Evolutionary conservation across 2,888 invertebrate genomes (phyloP).

Genomic region (Polyploca ridens): DNA sequence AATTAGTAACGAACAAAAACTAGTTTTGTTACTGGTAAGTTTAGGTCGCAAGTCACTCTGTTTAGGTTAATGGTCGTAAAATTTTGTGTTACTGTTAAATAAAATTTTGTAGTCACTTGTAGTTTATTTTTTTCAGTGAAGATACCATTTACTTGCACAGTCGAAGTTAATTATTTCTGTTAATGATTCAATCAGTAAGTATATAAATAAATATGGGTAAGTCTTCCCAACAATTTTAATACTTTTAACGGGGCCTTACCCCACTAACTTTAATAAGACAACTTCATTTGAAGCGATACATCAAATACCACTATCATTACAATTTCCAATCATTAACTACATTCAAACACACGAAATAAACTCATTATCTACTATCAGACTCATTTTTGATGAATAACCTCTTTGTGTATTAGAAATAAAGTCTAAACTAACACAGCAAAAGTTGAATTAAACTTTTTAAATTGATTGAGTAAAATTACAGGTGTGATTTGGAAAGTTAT

Average conservation of each 20-base stretch:
- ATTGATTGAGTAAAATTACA: slow-evolving; percentile 39
- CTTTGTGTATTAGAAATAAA: not conserved
- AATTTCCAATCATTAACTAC: slow-evolving; percentile 26
- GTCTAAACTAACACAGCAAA: slow-evolving; percentile 19
- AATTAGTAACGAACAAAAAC: too few relatives aligned
- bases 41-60: too few relatives aligned
- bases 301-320: slow-evolving; percentile 22
- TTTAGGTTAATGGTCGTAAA: too few relatives aligned
- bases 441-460: slow-evolving; percentile 16
- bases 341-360: slow-evolving; percentile 52
- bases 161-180: too few relatives aligned
- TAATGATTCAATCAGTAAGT: too few relatives aligned
- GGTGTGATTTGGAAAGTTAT: slow-evolving; percentile 40
- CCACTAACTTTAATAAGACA: slow-evolving; percentile 15
- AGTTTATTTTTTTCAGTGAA: too few relatives aligned
- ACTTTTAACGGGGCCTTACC: not conserved
- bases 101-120: too few relatives aligned
- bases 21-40: too few relatives aligned
- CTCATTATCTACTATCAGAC: slow-evolving; percentile 45
- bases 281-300: slow-evolving; percentile 23
- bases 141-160: too few relatives aligned
- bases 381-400: not conserved
- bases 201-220: not conserved
- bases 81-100: too few relatives aligned
- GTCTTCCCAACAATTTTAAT: not conserved